These are phyloP conservation scores for Apis cerana DNA, from an alignment of 1,140 invertebrate species.

Conservation along the genomic window DNA sequence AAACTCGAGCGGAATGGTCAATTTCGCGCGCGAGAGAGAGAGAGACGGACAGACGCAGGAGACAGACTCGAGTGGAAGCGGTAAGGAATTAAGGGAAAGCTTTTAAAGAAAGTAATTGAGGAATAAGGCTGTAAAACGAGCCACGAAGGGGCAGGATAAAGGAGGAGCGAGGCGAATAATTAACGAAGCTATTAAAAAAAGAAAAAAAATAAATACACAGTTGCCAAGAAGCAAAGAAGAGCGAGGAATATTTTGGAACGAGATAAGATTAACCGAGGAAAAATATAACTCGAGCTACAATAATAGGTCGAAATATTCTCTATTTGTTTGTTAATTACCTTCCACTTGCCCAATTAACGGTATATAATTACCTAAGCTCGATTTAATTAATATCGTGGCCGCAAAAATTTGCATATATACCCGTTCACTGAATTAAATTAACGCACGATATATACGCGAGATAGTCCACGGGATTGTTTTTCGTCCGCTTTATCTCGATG, in stretches of 20 bases:
- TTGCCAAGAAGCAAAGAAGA: neutral
- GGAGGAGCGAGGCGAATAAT: conserved; percentile 10
- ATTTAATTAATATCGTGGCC: no score
- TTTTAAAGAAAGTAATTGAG: conserved; percentile 14
- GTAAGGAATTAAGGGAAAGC: neutral
- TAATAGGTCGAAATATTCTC: no score
- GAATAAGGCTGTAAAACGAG: neutral
- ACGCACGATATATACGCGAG: no score
- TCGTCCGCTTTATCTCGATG: no score
- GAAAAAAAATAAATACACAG: neutral
- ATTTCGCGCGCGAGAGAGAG: neutral
- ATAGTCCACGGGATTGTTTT: no score
- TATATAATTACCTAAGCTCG: no score
- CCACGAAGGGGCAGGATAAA: neutral
- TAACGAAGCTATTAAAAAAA: conserved; percentile 20
- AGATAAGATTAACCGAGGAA: neutral
- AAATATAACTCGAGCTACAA: no score
- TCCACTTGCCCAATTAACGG: no score
- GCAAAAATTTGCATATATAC: no score
- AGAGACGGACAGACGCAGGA: neutral
- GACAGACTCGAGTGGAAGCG: neutral
- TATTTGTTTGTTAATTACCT: no score
- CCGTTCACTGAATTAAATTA: no score
- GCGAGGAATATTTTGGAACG: neutral
- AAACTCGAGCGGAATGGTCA: conserved; percentile 16